These are phyloP conservation scores for Philonicus albiceps DNA, from an alignment of 2,888 invertebrate genomes.

Conservation along the genomic window DNA sequence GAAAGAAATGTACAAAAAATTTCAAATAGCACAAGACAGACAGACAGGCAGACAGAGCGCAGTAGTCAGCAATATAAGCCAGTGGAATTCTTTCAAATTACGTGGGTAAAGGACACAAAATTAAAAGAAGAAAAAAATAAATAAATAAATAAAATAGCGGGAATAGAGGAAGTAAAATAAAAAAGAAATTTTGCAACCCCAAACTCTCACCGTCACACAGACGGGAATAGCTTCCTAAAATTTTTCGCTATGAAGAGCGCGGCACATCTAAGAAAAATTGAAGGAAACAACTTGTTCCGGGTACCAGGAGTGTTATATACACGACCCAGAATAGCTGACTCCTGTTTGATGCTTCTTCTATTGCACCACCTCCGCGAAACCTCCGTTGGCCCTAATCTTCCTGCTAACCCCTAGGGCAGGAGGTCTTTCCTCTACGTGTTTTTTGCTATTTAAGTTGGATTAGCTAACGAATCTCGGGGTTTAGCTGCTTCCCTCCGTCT, in stretches of 20 bases:
- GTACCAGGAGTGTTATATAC: background rate
- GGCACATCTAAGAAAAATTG: background rate
- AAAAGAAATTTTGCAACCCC: constrained; percentile 6
- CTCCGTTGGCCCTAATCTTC: background rate
- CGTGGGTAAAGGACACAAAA: constrained; percentile 6
- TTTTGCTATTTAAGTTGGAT: constrained; percentile 41
- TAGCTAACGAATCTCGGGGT: constrained; percentile 31
- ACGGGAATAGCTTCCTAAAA: background rate
- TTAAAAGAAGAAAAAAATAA: background rate
- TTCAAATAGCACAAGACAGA: background rate
- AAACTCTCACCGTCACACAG: background rate
- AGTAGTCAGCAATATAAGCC: background rate
- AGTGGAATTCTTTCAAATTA: background rate
- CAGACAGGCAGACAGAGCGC: background rate
- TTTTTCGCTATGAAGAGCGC: background rate
- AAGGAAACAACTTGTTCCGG: constrained; percentile 9
- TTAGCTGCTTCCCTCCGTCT: background rate
- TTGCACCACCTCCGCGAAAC: background rate
- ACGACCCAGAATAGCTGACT: background rate
- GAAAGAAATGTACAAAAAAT: background rate
- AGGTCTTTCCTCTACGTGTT: constrained; percentile 15
- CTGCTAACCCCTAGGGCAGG: background rate
- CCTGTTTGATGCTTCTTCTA: constrained; percentile 6
- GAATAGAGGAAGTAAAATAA: background rate
- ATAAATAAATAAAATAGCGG: background rate